phyloP scores from a whole-genome alignment of 2,888 invertebrate species.

The Isoperla grammatica region DNA sequence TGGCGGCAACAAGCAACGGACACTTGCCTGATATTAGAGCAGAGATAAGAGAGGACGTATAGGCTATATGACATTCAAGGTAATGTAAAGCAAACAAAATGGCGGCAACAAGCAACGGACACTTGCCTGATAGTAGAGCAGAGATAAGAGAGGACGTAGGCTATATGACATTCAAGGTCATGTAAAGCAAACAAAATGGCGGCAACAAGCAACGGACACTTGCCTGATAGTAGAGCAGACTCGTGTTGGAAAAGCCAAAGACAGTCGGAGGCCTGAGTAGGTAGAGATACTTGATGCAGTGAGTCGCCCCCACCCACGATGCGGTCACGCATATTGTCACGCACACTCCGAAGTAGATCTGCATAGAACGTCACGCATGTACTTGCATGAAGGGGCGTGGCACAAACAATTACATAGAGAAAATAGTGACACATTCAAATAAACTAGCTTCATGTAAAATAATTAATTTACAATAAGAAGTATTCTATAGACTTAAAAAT shows the following conservation, averaged over 20 bases:
- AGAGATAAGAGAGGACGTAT: too few relatives aligned
- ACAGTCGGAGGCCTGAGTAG: conserved; percentile 43
- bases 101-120: too few relatives aligned
- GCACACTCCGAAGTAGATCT: conserved; percentile 86
- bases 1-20: too few relatives aligned
- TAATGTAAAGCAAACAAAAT: too few relatives aligned
- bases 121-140: too few relatives aligned
- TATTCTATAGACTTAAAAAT: neutral
- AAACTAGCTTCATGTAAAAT: neutral
- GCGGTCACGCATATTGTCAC: conserved; percentile 81
- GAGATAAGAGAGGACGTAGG: too few relatives aligned
- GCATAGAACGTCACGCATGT: conserved; percentile 28
- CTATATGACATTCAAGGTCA: too few relatives aligned
- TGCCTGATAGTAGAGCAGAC: neutral
- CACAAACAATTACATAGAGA: neutral
- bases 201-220: too few relatives aligned
- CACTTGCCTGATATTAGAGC: too few relatives aligned
- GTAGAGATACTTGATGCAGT: conserved; percentile 83
- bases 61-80: too few relatives aligned
- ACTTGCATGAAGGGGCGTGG: neutral
- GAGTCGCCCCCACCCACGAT: conserved; percentile 90
- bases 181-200: too few relatives aligned
- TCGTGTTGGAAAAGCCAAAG: conserved; percentile 15
- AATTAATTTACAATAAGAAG: too few relatives aligned
- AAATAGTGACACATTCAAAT: neutral